Conservation (phyloP, 1,140 invertebrate species). For the Ostrea denselamellosa region DNA sequence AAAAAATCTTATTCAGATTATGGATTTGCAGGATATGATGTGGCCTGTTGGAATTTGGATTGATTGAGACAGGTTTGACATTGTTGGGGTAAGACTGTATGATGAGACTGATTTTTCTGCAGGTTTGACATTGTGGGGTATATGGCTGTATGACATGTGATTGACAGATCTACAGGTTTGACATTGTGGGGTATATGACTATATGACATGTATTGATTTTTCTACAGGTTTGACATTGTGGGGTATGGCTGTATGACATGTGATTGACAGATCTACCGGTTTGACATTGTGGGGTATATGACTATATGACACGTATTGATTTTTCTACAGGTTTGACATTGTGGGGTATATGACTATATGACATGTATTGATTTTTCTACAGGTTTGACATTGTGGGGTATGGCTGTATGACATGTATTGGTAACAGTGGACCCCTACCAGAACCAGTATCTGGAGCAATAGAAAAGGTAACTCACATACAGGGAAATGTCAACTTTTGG, state of each 20-base stretch:
- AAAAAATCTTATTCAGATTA: too few relatives aligned
- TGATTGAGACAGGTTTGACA: slow-evolving; percentile 85
- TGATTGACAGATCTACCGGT: slow-evolving; percentile 85
- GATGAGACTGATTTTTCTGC: slow-evolving; percentile 83
- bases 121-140: neutral
- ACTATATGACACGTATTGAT: too few relatives aligned
- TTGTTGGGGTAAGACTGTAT: slow-evolving; percentile 99
- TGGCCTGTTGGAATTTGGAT: too few relatives aligned
- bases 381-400: slow-evolving; percentile 96
- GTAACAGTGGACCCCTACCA: slow-evolving; percentile 96
- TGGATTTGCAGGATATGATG: too few relatives aligned
- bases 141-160: too few relatives aligned
- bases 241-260: slow-evolving; percentile 99
- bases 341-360: too few relatives aligned
- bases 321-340: neutral
- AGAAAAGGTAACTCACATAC: slow-evolving; percentile 86
- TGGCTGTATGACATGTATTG: slow-evolving; percentile 99
- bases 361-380: neutral
- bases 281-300: neutral
- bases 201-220: neutral
- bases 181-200: neutral
- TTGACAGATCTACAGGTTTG: neutral
- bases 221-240: slow-evolving; percentile 88
- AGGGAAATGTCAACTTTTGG: neutral
- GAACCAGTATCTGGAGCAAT: slow-evolving; percentile 95